Conservation (phyloP, 2,797 vertebrate genomes). For the Pangasius krempfi region DNA sequence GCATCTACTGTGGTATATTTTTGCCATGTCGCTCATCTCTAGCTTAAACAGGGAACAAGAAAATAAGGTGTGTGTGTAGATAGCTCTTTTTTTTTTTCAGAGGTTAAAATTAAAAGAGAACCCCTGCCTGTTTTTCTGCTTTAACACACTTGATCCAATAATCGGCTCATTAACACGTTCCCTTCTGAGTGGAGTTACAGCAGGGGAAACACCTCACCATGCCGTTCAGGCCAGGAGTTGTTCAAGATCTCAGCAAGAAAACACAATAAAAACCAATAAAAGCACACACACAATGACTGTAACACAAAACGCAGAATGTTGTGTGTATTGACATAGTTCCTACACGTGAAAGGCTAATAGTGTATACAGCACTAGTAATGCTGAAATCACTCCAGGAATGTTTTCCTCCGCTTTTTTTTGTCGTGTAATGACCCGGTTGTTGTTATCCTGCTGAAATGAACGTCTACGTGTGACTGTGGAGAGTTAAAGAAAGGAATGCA, state of each 20-base stretch:
- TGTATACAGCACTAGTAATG: constrained; percentile 33
- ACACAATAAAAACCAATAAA: neutral
- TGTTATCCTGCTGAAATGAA: constrained; percentile 38
- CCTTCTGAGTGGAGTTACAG: neutral
- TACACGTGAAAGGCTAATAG: neutral
- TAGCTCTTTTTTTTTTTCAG: neutral
- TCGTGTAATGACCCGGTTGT: constrained; percentile 50
- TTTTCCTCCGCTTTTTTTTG: constrained; percentile 41
- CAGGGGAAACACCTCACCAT: neutral
- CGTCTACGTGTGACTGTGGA: constrained; percentile 45
- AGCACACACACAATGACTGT: neutral
- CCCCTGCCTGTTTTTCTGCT: neutral
- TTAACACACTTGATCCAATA: neutral
- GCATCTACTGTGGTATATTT: neutral
- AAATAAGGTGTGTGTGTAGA: neutral
- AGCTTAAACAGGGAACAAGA: neutral
- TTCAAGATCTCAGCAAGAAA: neutral
- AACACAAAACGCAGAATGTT: neutral
- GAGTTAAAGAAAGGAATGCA: constrained; percentile 41
- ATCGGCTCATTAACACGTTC: neutral
- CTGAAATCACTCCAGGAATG: constrained; percentile 41
- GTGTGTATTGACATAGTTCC: neutral
- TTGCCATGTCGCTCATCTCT: neutral
- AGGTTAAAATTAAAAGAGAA: neutral
- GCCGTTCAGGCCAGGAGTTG: neutral